These are phyloP conservation scores for Danio aesculapii DNA, from an alignment of 2,797 vertebrate genomes.

Conservation along the genomic window DNA sequence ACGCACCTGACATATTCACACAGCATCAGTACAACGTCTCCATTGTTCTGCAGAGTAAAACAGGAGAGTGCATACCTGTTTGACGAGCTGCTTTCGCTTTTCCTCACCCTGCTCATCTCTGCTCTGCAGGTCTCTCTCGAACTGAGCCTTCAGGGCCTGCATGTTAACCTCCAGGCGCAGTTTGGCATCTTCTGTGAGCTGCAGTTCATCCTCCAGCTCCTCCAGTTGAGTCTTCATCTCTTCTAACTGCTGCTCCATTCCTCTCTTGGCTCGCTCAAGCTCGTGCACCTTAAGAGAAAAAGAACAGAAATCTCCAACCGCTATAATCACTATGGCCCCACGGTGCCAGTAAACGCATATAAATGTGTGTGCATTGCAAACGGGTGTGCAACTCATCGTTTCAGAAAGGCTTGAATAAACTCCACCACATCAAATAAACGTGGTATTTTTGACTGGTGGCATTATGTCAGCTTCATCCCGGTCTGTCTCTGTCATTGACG, in stretches of 20 bases:
- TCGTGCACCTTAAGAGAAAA: constrained; percentile 88
- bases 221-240: constrained; percentile 96
- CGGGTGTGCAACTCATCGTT: no score
- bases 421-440: no score
- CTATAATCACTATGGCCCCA: no score
- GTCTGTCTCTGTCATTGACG: no score
- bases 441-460: no score
- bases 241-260: constrained; percentile 93
- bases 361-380: no score
- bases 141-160: constrained; percentile 98
- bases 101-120: constrained; percentile 96
- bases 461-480: no score
- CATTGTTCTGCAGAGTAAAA: not conserved
- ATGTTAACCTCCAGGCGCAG: constrained; percentile 97
- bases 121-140: constrained; percentile 91
- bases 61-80: constrained; percentile 84
- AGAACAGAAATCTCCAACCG: no score
- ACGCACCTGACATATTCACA: constrained; percentile 80
- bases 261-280: constrained; percentile 93
- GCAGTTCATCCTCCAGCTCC: constrained; percentile 96
- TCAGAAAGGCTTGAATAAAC: no score
- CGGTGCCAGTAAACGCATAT: no score
- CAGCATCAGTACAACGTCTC: not conserved
- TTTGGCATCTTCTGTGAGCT: constrained; percentile 96
- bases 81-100: constrained; percentile 91